Percentiles rank a stretch among this genome's conserved stretches.
Conservation (phyloP, 2,797 vertebrate genomes). For the Enteromius trimaculatus region DNA sequence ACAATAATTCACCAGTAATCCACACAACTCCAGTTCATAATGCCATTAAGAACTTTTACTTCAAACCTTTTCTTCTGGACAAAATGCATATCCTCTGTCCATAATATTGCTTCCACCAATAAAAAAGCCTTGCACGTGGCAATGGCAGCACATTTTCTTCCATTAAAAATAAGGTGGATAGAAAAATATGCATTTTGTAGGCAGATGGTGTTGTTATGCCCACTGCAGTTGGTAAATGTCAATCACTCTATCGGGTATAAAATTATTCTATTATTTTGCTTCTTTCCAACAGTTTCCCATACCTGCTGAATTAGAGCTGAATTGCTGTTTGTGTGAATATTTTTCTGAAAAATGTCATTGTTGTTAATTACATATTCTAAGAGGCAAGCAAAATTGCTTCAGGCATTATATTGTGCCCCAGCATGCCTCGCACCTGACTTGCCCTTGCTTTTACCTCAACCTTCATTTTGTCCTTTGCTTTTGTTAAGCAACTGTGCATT, state of each 20-base stretch:
- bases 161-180: background rate
- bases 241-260: background rate
- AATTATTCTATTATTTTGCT: background rate
- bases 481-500: constrained; percentile 23
- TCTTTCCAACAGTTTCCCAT: background rate
- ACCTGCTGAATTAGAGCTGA: background rate
- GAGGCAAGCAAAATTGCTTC: background rate
- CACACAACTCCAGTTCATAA: background rate
- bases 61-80: background rate
- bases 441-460: constrained; percentile 23
- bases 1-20: no score
- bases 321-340: background rate
- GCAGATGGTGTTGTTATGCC: background rate
- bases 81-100: background rate
- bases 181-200: background rate
- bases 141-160: background rate
- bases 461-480: constrained; percentile 43
- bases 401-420: background rate
- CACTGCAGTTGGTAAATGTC: background rate
- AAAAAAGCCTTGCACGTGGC: background rate
- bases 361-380: constrained; percentile 6
- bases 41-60: background rate
- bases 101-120: background rate
- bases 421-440: constrained; percentile 1
- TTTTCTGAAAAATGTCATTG: background rate